Base-by-base conservation (phyloP, 23 tunicate species). In the Styela plicata region DNA sequence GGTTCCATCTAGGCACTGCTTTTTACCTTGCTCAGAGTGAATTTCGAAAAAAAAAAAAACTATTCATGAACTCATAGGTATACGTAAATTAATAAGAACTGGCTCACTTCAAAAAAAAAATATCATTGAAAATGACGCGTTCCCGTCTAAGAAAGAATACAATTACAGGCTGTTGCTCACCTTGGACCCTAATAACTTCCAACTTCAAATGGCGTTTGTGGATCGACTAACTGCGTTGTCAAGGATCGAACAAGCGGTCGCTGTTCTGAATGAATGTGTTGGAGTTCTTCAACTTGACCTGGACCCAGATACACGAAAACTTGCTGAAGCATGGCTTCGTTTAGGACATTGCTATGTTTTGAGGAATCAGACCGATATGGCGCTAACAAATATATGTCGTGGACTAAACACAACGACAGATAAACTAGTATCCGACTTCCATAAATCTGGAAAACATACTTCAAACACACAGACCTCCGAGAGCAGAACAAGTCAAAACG, bases 171-270 rank as follows among this genome's bases (percentile, higher is more conserved):
- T 91, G 64, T 65, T 91, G 28, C 83, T 91, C 64, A 79, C 90
- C 0, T 81, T 91, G 79, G 90, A 86, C 29, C 85, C 90, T 0
- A 83, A 86, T 24, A 73, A 91, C 52, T 91, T 91, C 67, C 32
- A 36, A 17, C 74, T 91, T 52, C 97, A 91, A 74, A 91, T 91
- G 97, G 86, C 97, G 2, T 91, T 76, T 79, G 87, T 82, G 10
- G 83, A 69, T 27, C 78, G 90, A 36, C 71, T 91, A 21, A 83
- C 79, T 69, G 74, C 82, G n/a, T 64, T 70, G 78, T 83, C 82
- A 52, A 82, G 77, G 44, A 67, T 34, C 7, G 90, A 91, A 22
- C 87, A 83, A 37, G 97, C 97, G 30, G 63, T 83, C 34, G 66
- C 90, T 19, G 83, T 78, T 66, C 78, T 91, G 36, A 83, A 75